Evolutionary conservation across 2,888 invertebrate species (phyloP).

Genomic region (Syrista parreyssii): DNA sequence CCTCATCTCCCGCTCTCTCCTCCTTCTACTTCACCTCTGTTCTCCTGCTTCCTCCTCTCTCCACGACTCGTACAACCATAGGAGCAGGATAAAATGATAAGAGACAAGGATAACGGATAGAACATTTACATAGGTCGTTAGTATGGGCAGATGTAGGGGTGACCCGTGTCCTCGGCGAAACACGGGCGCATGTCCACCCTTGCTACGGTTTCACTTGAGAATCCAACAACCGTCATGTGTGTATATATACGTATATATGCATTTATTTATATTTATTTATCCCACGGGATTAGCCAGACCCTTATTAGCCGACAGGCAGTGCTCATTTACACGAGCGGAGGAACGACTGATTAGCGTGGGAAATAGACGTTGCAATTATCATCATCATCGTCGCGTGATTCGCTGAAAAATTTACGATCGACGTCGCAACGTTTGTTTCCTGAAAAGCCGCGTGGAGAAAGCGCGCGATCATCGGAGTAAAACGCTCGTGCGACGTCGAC

Average conservation of each 20-base stretch:
- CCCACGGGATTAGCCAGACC: background rate
- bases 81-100: conserved; percentile 55
- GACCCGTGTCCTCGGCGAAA: background rate
- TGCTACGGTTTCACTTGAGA: background rate
- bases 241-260: background rate
- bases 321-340: background rate
- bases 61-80: conserved; percentile 7
- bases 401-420: background rate
- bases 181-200: background rate
- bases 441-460: background rate
- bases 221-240: background rate
- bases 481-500: background rate
- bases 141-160: conserved; percentile 45
- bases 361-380: background rate
- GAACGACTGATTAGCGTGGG: background rate
- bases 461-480: background rate
- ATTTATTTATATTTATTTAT: background rate
- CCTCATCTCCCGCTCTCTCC: conserved; percentile 31
- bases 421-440: background rate
- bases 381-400: background rate
- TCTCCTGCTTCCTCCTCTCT: conserved; percentile 26
- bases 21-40: conserved; percentile 21
- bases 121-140: conserved; percentile 63
- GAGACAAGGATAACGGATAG: conserved; percentile 60
- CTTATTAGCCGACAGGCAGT: background rate